Percentiles rank a stretch among this genome's conserved stretches.
Evolutionary conservation across 2,113 vertebrate genomes (phyloP).

Genomic region (Erythrolamprus reginae): DNA sequence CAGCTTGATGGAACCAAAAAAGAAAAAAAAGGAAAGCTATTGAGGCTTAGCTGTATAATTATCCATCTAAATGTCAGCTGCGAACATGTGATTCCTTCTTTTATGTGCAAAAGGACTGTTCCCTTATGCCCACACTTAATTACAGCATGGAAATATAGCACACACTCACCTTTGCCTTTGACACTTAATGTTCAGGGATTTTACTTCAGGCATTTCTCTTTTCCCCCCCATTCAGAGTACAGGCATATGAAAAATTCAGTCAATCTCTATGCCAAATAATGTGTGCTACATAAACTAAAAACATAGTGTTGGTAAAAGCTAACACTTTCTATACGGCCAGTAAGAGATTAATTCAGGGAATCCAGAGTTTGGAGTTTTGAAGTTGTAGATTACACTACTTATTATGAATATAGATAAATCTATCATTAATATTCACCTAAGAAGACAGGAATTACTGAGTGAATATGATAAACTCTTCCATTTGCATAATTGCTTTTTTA

Average conservation of each 20-base stretch:
- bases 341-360: neutral
- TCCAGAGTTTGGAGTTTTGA: neutral
- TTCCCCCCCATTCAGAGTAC: constrained; percentile 6
- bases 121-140: constrained; percentile 55
- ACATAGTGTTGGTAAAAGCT: neutral
- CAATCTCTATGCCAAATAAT: neutral
- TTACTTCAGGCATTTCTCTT: constrained; percentile 32
- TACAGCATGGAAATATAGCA: constrained; percentile 50
- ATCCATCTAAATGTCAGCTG: constrained; percentile 64
- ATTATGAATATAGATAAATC: neutral
- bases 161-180: constrained; percentile 47
- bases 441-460: neutral
- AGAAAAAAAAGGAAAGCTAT: constrained; percentile 32
- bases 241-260: neutral
- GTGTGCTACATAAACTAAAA: neutral
- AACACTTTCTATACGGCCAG: neutral
- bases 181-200: constrained; percentile 38
- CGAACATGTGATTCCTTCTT: constrained; percentile 52
- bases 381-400: neutral
- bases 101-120: constrained; percentile 60
- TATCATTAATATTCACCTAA: neutral
- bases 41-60: constrained; percentile 56
- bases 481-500: neutral
- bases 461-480: neutral
- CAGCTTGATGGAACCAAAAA: constrained; percentile 15